Conservation (phyloP, 1,140 invertebrate species). For the Halyomorpha halys region DNA sequence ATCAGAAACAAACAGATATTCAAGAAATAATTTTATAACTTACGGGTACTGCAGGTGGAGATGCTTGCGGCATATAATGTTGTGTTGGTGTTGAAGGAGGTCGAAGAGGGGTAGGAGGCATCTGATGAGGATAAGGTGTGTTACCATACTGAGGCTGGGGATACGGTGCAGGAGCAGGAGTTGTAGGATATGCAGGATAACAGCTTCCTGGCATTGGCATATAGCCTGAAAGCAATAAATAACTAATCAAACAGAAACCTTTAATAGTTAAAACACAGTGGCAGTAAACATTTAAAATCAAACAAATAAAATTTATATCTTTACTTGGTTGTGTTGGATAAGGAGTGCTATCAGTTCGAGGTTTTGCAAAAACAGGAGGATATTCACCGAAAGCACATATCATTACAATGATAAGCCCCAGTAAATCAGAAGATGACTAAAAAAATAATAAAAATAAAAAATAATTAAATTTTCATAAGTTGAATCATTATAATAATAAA, state of each 20-base stretch:
- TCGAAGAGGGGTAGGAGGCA: conserved; percentile 24
- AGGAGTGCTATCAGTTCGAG: conserved; percentile 43
- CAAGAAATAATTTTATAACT: neutral
- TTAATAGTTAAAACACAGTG: neutral
- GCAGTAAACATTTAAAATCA: neutral
- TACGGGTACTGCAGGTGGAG: neutral
- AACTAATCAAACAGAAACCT: neutral
- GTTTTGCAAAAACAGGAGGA: conserved; percentile 82
- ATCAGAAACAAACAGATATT: too few relatives aligned
- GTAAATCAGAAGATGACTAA: conserved; percentile 69
- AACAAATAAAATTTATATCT: neutral
- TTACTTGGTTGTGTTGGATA: conserved; percentile 45
- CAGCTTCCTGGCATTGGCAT: conserved; percentile 49
- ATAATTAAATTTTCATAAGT: too few relatives aligned
- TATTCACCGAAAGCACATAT: conserved; percentile 86
- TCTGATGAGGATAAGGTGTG: conserved; percentile 37
- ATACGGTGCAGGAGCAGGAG: neutral
- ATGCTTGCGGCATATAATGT: conserved; percentile 24
- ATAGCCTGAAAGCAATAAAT: conserved; percentile 37
- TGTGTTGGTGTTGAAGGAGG: conserved; percentile 27
- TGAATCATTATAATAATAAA: too few relatives aligned
- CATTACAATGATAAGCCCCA: conserved; percentile 82
- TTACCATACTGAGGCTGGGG: neutral
- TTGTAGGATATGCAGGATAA: conserved; percentile 21
- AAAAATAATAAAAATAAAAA: too few relatives aligned